Conservation (phyloP, 2,888 invertebrate species). For the Alloplasta piceator region DNA sequence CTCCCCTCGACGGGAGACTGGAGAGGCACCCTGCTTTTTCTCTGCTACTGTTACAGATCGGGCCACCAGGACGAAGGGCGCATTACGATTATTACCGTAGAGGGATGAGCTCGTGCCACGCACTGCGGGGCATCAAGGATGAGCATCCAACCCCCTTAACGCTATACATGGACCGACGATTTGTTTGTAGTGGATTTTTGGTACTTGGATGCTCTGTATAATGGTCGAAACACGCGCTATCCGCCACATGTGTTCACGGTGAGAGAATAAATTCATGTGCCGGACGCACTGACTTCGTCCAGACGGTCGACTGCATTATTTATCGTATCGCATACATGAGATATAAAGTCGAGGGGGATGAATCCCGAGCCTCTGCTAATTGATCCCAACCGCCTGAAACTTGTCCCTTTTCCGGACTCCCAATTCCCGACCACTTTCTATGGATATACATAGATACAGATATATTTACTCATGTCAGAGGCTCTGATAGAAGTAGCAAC, state of each 20-base stretch:
- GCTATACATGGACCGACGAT: slow-evolving; percentile 24
- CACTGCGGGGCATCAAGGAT: slow-evolving; percentile 8
- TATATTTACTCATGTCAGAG: too few relatives aligned
- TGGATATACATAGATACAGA: too few relatives aligned
- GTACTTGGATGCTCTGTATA: slow-evolving; percentile 23
- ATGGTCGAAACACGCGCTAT: slow-evolving; percentile 46
- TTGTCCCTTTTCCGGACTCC: slow-evolving; percentile 40
- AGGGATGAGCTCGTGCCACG: slow-evolving; percentile 53
- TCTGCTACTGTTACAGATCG: slow-evolving; percentile 43
- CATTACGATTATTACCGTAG: slow-evolving; percentile 83
- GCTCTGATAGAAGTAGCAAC: too few relatives aligned
- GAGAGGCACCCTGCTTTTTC: slow-evolving; percentile 65
- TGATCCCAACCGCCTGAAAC: slow-evolving; percentile 66
- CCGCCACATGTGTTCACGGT: slow-evolving; percentile 75
- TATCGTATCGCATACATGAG: slow-evolving; percentile 69
- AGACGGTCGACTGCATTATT: slow-evolving; percentile 81
- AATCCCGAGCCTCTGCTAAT: slow-evolving; percentile 71
- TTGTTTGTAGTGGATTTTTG: slow-evolving; percentile 48
- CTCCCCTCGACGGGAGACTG: slow-evolving; percentile 36
- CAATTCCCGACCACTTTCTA: too few relatives aligned
- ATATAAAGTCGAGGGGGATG: slow-evolving; percentile 34
- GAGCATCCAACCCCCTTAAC: slow-evolving; percentile 29
- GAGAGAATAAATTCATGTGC: slow-evolving; percentile 76
- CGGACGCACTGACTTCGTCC: slow-evolving; percentile 77
- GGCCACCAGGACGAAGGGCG: slow-evolving; percentile 74